Evolutionary conservation across 2,888 invertebrate genomes (phyloP).

Genomic region (Nipponacmea schrenckii): DNA sequence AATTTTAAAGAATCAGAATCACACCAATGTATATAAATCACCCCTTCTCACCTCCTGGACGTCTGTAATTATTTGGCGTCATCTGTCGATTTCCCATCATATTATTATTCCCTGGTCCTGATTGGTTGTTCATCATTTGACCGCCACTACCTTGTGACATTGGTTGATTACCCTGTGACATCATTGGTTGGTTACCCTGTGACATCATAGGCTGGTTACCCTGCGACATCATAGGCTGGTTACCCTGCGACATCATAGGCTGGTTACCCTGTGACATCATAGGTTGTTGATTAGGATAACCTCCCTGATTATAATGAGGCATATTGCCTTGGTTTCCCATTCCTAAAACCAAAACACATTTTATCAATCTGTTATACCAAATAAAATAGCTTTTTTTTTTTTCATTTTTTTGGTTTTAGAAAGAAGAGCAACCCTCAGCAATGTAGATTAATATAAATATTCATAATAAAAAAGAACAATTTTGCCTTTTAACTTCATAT

Average conservation of each 20-base stretch:
- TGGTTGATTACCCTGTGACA: conserved; percentile 10
- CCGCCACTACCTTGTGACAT: conserved; percentile 16
- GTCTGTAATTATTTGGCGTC: conserved; percentile 32
- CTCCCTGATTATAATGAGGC: conserved; percentile 28
- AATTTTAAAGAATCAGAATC: too few species aligned
- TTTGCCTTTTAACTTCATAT: too few species aligned
- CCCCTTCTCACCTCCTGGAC: conserved; percentile 10
- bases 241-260: conserved; percentile 46
- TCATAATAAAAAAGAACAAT: too few species aligned
- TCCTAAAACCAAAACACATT: not conserved
- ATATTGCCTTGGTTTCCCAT: conserved; percentile 3
- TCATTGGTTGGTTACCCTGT: conserved; percentile 14
- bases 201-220: conserved; percentile 11
- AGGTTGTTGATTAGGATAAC: conserved; percentile 38
- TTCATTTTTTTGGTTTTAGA: too few species aligned
- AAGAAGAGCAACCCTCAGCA: too few species aligned
- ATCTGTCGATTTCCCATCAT: conserved; percentile 35
- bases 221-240: conserved; percentile 47
- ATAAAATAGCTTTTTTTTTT: too few species aligned
- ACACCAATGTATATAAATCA: too few species aligned
- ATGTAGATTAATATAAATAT: too few species aligned
- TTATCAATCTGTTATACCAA: too few species aligned
- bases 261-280: conserved; percentile 34
- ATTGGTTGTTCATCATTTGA: conserved; percentile 32
- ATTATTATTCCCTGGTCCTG: conserved; percentile 31